Conservation (phyloP, 30 jellyfish, hydroid and myxozoan genomes). For the Aurelia aurita region DNA sequence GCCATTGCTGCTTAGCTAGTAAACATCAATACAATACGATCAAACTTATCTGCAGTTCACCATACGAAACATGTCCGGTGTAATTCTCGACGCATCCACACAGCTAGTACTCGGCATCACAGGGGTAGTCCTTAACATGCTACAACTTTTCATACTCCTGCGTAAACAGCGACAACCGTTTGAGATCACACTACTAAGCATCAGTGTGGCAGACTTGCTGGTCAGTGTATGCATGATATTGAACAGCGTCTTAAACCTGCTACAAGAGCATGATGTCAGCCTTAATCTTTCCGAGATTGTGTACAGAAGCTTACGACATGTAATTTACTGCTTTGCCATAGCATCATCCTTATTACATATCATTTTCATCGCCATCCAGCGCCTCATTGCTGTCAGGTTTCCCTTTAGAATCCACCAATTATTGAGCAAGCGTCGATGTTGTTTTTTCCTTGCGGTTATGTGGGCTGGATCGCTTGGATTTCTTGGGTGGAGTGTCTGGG, state of each 20-base stretch:
- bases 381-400: slow-evolving; percentile 5
- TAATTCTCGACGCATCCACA: too few species aligned
- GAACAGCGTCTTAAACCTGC: background rate
- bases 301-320: slow-evolving; percentile 9
- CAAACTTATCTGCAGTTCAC: too few species aligned
- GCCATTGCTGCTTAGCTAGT: too few species aligned
- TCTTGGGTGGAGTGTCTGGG: slow-evolving; percentile 6
- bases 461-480: slow-evolving; percentile 3
- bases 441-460: background rate
- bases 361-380: slow-evolving; percentile 15
- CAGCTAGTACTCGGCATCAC: background rate
- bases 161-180: background rate
- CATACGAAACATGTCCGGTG: too few species aligned
- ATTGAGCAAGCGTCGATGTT: slow-evolving; percentile 10
- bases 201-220: background rate
- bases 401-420: slow-evolving; percentile 1
- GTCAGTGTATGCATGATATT: background rate
- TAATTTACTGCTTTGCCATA: slow-evolving; percentile 1
- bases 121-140: background rate
- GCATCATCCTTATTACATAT: slow-evolving; percentile 1
- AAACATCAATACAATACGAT: too few species aligned
- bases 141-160: background rate
- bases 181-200: slow-evolving; percentile 5
- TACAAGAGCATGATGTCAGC: background rate
- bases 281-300: background rate